A percentile compares a stretch with the other conserved stretches of the same genome.
These are phyloP conservation scores for Eclectus roratus DNA, from an alignment of 2,113 vertebrate species.

Conservation along the genomic window DNA sequence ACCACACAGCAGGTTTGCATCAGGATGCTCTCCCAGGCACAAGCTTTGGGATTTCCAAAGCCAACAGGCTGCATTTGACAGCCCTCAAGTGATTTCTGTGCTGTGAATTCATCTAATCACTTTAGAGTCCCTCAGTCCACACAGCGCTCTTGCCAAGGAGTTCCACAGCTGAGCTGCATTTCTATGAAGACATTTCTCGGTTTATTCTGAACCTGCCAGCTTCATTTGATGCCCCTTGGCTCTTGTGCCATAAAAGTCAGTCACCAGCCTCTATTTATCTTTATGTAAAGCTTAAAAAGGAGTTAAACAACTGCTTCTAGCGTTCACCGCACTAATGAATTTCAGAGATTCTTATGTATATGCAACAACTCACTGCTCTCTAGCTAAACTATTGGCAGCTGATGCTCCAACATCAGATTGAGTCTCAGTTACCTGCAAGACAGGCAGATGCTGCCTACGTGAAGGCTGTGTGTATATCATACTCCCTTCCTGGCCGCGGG, in stretches of 20 bases:
- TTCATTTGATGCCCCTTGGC: background rate
- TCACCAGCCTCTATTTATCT: background rate
- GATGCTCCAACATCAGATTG: background rate
- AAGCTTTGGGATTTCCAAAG: conserved; percentile 10
- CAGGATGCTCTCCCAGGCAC: background rate
- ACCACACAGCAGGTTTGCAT: background rate
- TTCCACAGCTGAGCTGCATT: background rate
- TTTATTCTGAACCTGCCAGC: background rate
- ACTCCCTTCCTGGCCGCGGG: too few relatives aligned
- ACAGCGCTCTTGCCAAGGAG: background rate
- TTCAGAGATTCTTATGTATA: background rate
- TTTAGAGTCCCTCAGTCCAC: background rate
- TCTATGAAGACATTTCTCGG: background rate
- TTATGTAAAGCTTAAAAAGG: background rate
- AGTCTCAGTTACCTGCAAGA: background rate
- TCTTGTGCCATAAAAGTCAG: background rate
- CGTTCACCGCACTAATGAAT: background rate
- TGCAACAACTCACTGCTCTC: background rate
- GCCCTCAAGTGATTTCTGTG: background rate
- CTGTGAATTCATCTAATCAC: background rate
- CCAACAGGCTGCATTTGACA: background rate
- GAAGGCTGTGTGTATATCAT: background rate
- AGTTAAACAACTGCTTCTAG: background rate
- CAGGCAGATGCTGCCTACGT: background rate
- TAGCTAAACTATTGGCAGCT: background rate